Evolutionary conservation across 1,140 invertebrate species (phyloP).

Genomic region (Holotrichia oblita): DNA sequence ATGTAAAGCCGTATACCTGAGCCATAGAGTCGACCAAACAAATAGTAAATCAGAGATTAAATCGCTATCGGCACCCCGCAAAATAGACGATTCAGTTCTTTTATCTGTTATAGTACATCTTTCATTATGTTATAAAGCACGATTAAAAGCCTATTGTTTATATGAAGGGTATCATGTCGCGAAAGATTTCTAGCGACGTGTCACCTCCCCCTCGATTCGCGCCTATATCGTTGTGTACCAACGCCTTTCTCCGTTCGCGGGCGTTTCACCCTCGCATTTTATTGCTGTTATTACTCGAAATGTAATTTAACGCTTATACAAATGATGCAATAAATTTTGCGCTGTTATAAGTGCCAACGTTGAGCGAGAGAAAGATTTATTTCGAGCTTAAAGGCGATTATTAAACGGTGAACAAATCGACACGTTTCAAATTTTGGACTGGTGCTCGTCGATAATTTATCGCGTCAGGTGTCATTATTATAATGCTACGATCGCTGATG

Average conservation of each 20-base stretch:
- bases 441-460: slow-evolving; percentile 10
- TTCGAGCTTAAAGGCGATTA: slow-evolving; percentile 26
- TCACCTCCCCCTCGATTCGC: no score
- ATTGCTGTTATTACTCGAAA: slow-evolving; percentile 34
- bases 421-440: slow-evolving; percentile 32
- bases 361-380: slow-evolving; percentile 32
- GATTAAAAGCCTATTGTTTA: no score
- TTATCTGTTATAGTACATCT: no score
- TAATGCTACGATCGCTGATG: not conserved
- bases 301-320: slow-evolving; percentile 37
- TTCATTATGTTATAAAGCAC: no score
- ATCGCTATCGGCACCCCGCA: no score
- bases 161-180: no score
- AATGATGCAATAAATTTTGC: slow-evolving; percentile 29
- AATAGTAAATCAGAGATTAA: no score
- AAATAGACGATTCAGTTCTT: no score
- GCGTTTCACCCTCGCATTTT: slow-evolving; percentile 21
- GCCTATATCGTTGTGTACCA: not conserved
- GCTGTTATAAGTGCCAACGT: slow-evolving; percentile 23
- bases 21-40: no score
- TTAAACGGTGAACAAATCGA: slow-evolving; percentile 32
- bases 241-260: not conserved
- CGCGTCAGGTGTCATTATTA: slow-evolving; percentile 1
- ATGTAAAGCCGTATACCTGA: no score
- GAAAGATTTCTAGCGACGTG: no score